These are phyloP conservation scores for Meloidogyne floridensis DNA, from an alignment of 1,140 invertebrate genomes.

Conservation along the genomic window DNA sequence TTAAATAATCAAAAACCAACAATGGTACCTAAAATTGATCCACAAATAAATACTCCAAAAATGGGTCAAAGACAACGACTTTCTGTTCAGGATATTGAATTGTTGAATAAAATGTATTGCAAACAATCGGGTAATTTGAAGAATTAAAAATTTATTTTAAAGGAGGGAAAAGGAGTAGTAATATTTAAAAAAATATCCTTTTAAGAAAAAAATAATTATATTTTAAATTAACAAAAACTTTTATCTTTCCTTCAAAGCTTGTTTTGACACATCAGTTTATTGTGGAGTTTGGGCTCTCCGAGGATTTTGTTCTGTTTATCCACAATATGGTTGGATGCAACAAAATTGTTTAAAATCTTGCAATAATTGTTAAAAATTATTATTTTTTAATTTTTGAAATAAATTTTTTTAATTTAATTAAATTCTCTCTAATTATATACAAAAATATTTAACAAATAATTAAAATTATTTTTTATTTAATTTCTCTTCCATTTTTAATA, in stretches of 20 bases:
- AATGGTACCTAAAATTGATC: constrained; percentile 48
- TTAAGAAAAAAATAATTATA: too few species aligned
- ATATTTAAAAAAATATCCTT: too few species aligned
- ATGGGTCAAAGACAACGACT: constrained; percentile 58
- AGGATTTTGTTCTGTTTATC: constrained; percentile 40
- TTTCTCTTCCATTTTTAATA: too few species aligned
- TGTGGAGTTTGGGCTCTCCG: constrained; percentile 60
- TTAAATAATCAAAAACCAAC: constrained; percentile 49
- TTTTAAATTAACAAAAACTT: too few species aligned
- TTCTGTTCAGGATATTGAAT: constrained; percentile 45
- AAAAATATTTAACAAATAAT: constrained; percentile 18
- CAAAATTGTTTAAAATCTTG: constrained; percentile 54
- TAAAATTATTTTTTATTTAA: not conserved
- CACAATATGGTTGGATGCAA: constrained; percentile 48
- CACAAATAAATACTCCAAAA: constrained; percentile 36
- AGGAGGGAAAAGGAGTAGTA: too few species aligned
- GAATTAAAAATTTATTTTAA: too few species aligned
- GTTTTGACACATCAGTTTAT: constrained; percentile 57
- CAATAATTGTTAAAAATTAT: not conserved
- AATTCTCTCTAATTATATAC: too few species aligned
- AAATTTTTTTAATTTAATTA: too few species aligned
- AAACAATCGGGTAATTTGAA: constrained; percentile 1
- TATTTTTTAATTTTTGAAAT: too few species aligned
- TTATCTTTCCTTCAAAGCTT: too few species aligned
- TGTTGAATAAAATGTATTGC: constrained; percentile 64